Evolutionary conservation across 2,888 invertebrate species (phyloP).

Genomic region (Apamea epomidion): DNA sequence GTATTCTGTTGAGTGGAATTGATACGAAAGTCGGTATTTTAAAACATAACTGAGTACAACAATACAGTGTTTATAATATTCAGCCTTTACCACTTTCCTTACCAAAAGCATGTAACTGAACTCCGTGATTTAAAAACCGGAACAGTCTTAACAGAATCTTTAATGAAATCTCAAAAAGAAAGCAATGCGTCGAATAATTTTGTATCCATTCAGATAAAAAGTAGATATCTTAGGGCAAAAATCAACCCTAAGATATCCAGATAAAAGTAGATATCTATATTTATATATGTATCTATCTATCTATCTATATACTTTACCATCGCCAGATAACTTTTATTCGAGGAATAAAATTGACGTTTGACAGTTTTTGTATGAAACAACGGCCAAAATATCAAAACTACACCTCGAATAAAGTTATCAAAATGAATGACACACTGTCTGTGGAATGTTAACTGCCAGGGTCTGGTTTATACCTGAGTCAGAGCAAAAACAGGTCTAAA

Average conservation of each 20-base stretch:
- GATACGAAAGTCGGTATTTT: neutral
- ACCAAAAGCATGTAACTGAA: neutral
- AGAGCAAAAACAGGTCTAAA: slow-evolving; percentile 10
- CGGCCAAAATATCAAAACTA: too few relatives aligned
- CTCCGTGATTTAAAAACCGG: neutral
- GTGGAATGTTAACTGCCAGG: slow-evolving; percentile 25
- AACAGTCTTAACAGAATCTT: neutral
- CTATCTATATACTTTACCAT: too few relatives aligned
- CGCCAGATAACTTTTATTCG: too few relatives aligned
- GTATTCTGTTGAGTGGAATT: neutral
- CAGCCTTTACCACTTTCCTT: neutral
- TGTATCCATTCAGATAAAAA: neutral
- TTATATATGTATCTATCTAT: too few relatives aligned
- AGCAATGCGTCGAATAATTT: neutral
- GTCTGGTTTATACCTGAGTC: slow-evolving; percentile 25
- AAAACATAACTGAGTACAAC: neutral
- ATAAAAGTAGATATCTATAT: too few relatives aligned
- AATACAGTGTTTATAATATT: neutral
- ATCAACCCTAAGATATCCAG: too few relatives aligned
- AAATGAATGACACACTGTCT: slow-evolving; percentile 4
- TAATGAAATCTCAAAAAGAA: neutral
- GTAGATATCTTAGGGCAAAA: neutral
- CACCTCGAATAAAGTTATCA: neutral
- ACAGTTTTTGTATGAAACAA: too few relatives aligned
- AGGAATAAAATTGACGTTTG: too few relatives aligned